phyloP scores from a whole-genome alignment of 2,888 invertebrate species.

The Gerris lacustris region DNA sequence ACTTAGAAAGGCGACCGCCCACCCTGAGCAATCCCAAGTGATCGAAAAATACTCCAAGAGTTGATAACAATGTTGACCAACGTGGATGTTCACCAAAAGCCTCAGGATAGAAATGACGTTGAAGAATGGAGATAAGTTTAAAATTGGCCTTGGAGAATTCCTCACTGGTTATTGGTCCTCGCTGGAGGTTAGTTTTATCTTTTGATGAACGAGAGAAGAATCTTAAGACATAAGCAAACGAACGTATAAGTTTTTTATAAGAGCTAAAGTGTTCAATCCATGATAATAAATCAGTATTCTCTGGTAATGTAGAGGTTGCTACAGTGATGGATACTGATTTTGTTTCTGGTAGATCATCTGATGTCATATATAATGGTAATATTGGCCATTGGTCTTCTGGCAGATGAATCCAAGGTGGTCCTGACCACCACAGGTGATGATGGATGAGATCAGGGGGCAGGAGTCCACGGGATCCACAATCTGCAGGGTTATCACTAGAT shows the following conservation, averaged over 20 bases:
- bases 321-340: not conserved
- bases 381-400: not conserved
- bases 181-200: not conserved
- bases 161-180: not conserved
- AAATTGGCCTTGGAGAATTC: constrained; percentile 4
- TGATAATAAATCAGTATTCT: not conserved
- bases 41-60: constrained; percentile 9
- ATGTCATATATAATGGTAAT: not conserved
- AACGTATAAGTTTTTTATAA: not conserved
- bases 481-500: not conserved
- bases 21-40: constrained; percentile 6
- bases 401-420: constrained; percentile 19
- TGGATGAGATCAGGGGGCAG: not conserved
- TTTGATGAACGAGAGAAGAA: not conserved
- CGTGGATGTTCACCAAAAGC: constrained; percentile 3
- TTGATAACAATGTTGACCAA: not conserved
- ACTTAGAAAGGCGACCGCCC: constrained; percentile 17
- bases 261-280: not conserved
- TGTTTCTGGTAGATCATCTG: constrained; percentile 13
- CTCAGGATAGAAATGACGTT: constrained; percentile 13
- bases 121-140: constrained; percentile 5
- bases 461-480: not conserved
- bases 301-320: not conserved
- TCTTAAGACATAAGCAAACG: not conserved
- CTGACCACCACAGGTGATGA: not conserved